Evolutionary conservation across 2,113 vertebrate species (phyloP).

Genomic region (Corydoras sp.): DNA sequence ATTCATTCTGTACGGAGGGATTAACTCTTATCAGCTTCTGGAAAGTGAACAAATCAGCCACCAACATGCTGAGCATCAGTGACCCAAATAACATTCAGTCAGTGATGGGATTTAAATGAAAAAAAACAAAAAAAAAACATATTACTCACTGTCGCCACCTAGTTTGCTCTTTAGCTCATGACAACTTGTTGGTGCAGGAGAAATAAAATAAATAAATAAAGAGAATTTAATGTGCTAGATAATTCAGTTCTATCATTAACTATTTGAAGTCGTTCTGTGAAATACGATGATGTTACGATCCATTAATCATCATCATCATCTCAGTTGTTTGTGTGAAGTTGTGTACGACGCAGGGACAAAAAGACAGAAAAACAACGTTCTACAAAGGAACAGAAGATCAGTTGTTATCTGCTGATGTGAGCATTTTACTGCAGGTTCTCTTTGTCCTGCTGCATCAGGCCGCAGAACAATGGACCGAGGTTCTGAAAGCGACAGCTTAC

Average conservation of each 20-base stretch:
- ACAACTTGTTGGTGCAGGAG: too few species aligned
- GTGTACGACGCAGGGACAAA: neutral
- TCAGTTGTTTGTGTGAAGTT: neutral
- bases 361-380: slow-evolving; percentile 30
- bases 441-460: slow-evolving; percentile 27
- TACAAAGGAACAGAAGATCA: slow-evolving; percentile 32
- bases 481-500: slow-evolving; percentile 15
- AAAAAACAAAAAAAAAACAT: neutral
- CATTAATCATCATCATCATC: neutral
- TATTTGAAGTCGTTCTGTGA: too few species aligned
- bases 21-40: slow-evolving; percentile 14
- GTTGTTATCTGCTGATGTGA: slow-evolving; percentile 32
- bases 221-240: neutral
- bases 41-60: slow-evolving; percentile 11
- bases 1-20: slow-evolving; percentile 3
- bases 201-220: too few species aligned
- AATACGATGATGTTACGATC: too few species aligned
- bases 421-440: slow-evolving; percentile 20
- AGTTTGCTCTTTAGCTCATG: too few species aligned
- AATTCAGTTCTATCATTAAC: neutral
- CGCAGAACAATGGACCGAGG: slow-evolving; percentile 6
- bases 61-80: neutral
- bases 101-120: slow-evolving; percentile 1
- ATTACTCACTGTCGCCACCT: too few species aligned
- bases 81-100: slow-evolving; percentile 5